Evolutionary conservation across 2,888 invertebrate genomes (phyloP).

Genomic region (Strigamia transsilvanica): DNA sequence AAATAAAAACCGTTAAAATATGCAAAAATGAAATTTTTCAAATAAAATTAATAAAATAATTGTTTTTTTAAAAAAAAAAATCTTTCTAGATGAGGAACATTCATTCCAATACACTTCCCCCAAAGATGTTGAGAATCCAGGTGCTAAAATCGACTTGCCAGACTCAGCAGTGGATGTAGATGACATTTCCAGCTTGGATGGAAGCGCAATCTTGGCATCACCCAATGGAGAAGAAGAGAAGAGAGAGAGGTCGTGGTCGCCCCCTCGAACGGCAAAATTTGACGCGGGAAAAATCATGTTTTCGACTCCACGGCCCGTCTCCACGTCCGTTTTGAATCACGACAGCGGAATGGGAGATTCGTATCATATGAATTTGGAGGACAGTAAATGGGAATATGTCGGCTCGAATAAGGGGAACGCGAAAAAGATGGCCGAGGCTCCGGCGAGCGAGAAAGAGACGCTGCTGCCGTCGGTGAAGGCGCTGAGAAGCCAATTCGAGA

Average conservation of each 20-base stretch:
- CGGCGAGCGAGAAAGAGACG: not conserved
- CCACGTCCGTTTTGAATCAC: not conserved
- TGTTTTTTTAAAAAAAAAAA: not conserved
- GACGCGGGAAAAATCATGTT: not conserved
- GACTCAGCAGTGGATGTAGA: slow-evolving; percentile 52
- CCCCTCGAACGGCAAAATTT: not conserved
- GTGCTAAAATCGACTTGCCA: slow-evolving; percentile 44
- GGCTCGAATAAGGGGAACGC: not conserved
- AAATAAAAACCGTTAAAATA: not conserved
- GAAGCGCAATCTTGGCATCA: not conserved
- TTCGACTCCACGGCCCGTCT: not conserved
- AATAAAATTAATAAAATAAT: too few relatives aligned
- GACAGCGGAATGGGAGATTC: slow-evolving; percentile 26
- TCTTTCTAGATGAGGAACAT: not conserved
- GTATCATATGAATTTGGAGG: not conserved
- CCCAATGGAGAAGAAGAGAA: not conserved
- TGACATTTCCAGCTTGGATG: slow-evolving; percentile 44
- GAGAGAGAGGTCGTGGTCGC: not conserved
- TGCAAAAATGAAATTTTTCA: not conserved
- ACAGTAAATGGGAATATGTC: slow-evolving; percentile 13
- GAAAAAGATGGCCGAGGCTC: too few relatives aligned
- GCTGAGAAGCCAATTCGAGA: slow-evolving; percentile 59
- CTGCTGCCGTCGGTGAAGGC: slow-evolving; percentile 59
- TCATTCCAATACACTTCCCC: not conserved
- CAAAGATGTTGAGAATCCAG: not conserved